phyloP scores from a whole-genome alignment of 2,113 vertebrate genomes.

The Erpornis zantholeuca region DNA sequence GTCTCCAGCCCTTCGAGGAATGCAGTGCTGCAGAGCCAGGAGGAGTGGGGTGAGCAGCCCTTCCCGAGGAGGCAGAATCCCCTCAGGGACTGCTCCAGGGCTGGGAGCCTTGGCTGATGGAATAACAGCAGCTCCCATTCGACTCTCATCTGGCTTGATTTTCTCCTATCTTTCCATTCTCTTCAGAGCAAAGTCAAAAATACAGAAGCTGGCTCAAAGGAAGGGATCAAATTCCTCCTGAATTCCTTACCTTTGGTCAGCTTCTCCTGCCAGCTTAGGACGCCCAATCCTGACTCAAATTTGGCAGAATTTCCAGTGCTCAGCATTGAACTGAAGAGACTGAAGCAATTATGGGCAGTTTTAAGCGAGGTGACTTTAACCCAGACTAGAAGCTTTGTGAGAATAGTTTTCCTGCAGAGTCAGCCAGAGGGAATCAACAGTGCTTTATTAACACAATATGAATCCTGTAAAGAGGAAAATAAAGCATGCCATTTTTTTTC shows the following conservation, averaged over 20 bases:
- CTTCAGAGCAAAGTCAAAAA: neutral
- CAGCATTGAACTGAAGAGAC: conserved; percentile 2
- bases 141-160: neutral
- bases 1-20: neutral
- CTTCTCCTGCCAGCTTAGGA: neutral
- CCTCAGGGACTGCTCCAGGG: neutral
- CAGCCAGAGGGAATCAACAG: conserved; percentile 43
- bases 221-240: neutral
- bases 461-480: conserved; percentile 53
- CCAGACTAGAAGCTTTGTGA: conserved; percentile 12
- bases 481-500: conserved; percentile 22
- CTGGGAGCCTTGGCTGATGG: neutral
- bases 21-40: fast-evolving
- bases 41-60: neutral
- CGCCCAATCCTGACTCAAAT: neutral
- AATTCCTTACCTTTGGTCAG: conserved; percentile 38
- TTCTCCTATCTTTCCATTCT: neutral
- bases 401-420: conserved; percentile 39
- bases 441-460: conserved; percentile 65
- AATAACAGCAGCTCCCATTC: neutral
- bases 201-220: conserved; percentile 35
- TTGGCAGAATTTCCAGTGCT: conserved; percentile 16
- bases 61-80: neutral
- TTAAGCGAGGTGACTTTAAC: conserved; percentile 37
- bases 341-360: conserved; percentile 42